A percentile compares a stretch with the other conserved stretches of the same genome.
These are phyloP conservation scores for Aphidoletes aphidimyza DNA, from an alignment of 2,888 invertebrate species.

Conservation along the genomic window DNA sequence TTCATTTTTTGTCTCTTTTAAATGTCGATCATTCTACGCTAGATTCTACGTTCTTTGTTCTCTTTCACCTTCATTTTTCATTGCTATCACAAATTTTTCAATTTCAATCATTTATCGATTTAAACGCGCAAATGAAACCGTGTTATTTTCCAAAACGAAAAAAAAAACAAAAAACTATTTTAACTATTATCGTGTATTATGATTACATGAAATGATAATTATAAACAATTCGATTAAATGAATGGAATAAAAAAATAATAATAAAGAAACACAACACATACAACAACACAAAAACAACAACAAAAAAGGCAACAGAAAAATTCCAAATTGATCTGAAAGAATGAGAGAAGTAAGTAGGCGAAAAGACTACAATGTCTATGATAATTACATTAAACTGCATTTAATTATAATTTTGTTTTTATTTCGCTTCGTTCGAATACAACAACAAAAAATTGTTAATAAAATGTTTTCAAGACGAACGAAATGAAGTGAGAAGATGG, in stretches of 20 bases:
- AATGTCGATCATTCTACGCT: neutral
- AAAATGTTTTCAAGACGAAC: neutral
- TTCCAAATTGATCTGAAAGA: slow-evolving; percentile 6
- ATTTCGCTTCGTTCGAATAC: neutral
- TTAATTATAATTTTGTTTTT: slow-evolving; percentile 27
- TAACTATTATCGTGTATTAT: slow-evolving; percentile 32
- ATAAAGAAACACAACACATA: neutral
- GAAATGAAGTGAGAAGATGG: neutral
- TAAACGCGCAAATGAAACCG: slow-evolving; percentile 16
- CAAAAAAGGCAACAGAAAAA: too few species aligned
- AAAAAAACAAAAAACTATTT: too few species aligned
- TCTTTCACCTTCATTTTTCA: neutral
- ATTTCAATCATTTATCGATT: slow-evolving; percentile 47
- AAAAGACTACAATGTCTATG: slow-evolving; percentile 33
- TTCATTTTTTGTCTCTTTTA: neutral
- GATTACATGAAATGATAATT: slow-evolving; percentile 40
- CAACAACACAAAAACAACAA: too few species aligned
- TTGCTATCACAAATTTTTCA: neutral
- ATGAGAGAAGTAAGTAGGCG: neutral
- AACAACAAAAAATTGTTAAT: neutral
- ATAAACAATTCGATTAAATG: slow-evolving; percentile 29
- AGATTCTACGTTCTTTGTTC: neutral
- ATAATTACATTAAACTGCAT: slow-evolving; percentile 49
- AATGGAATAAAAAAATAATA: neutral
- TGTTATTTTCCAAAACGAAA: slow-evolving; percentile 1